Evolutionary conservation across 2,113 vertebrate species (phyloP).

Genomic region (Sorex fumeus): DNA sequence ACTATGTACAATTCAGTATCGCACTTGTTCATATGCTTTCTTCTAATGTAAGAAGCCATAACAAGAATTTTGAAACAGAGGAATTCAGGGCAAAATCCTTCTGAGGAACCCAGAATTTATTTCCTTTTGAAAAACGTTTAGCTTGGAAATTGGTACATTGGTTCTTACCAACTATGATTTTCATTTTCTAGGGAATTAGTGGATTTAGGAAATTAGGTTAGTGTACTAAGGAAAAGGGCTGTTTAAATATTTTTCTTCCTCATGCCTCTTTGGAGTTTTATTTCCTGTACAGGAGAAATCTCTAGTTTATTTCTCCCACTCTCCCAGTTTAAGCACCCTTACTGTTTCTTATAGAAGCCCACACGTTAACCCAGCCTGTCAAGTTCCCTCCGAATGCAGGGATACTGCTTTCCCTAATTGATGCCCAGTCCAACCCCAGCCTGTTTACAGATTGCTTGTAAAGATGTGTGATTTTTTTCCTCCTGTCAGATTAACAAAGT

Average conservation of each 20-base stretch:
- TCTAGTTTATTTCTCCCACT: constrained; percentile 11
- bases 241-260: constrained; percentile 14
- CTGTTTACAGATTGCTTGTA: background rate
- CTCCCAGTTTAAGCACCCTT: background rate
- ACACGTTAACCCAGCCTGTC: background rate
- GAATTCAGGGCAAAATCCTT: background rate
- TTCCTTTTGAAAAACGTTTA: constrained; percentile 59
- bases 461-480: background rate
- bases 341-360: constrained; percentile 36
- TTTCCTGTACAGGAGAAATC: constrained; percentile 53
- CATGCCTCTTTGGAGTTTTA: constrained; percentile 27
- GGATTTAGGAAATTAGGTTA: constrained; percentile 50
- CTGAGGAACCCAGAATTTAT: background rate
- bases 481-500: background rate
- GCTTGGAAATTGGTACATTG: constrained; percentile 13
- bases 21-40: background rate
- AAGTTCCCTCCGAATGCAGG: background rate
- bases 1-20: background rate
- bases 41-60: constrained; percentile 31
- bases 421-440: background rate
- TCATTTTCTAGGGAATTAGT: constrained; percentile 34
- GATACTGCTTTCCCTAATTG: constrained; percentile 8
- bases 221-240: constrained; percentile 35
- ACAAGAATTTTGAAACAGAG: background rate
- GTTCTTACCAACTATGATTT: constrained; percentile 56